phyloP scores from a whole-genome alignment of 2,888 invertebrate genomes.

The Caenorhabditis sp. region DNA sequence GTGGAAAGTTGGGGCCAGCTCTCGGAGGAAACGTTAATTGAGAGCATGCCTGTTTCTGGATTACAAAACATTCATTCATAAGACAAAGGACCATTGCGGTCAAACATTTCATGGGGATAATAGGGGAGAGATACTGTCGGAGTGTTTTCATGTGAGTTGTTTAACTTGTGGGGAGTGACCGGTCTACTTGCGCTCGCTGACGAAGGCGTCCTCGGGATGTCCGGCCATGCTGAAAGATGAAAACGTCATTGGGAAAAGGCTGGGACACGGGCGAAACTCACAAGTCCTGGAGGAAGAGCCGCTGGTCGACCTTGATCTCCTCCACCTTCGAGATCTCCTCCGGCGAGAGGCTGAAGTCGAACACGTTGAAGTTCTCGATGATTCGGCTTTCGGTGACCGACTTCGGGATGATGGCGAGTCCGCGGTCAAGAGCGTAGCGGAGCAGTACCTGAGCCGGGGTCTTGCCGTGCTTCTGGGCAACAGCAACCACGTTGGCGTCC shows the following conservation, averaged over 20 bases:
- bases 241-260: neutral
- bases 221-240: slow-evolving; percentile 63
- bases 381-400: slow-evolving; percentile 45
- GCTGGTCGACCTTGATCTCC: slow-evolving; percentile 42
- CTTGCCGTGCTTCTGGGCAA: slow-evolving; percentile 66
- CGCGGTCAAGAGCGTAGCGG: slow-evolving; percentile 56
- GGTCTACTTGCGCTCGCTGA: slow-evolving; percentile 53
- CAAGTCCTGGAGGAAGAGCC: slow-evolving; percentile 65
- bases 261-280: slow-evolving; percentile 22
- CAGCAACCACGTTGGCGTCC: slow-evolving; percentile 80
- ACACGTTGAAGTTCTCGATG: slow-evolving; percentile 58
- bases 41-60: too few species aligned
- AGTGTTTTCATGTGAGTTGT: too few species aligned
- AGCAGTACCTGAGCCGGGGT: slow-evolving; percentile 68
- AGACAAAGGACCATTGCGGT: too few species aligned
- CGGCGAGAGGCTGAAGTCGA: slow-evolving; percentile 48
- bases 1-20: too few species aligned
- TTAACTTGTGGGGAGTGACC: too few species aligned
- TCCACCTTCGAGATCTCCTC: slow-evolving; percentile 59
- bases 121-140: neutral
- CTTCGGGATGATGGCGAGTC: slow-evolving; percentile 61
- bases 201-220: slow-evolving; percentile 66
- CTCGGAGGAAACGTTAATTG: too few species aligned
- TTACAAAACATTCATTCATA: too few species aligned
- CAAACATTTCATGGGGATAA: neutral